Base-by-base conservation (phyloP, 1,140 invertebrate genomes). In the Panagrolaimus sp. region DNA sequence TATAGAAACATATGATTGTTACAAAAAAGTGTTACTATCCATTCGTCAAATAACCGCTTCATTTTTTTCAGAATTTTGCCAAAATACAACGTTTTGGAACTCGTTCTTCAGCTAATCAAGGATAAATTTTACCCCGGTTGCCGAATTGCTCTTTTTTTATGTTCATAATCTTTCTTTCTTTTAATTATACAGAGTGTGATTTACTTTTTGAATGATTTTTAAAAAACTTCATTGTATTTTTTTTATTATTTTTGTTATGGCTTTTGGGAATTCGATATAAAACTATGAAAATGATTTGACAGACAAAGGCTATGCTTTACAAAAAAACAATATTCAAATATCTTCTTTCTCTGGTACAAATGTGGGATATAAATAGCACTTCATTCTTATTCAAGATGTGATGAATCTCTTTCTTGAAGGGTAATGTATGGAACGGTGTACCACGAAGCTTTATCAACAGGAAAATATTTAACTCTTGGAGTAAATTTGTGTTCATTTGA, bases 11-110 rank as follows among this genome's bases (percentile, higher is more conserved):
- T n/a, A n/a, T n/a, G n/a, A n/a, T n/a, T n/a, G n/a, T n/a, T n/a
- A n/a, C n/a, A n/a, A n/a, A n/a, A n/a, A n/a, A n/a, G n/a, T n/a
- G n/a, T n/a, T n/a, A n/a, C n/a, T n/a, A n/a, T n/a, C n/a, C n/a
- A n/a, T n/a, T n/a, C n/a, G n/a, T n/a, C n/a, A n/a, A n/a, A n/a
- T n/a, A n/a, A n/a, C n/a, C n/a, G n/a, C n/a, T n/a, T n/a, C n/a
- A n/a, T n/a, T n/a, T n/a, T 25, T 70, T 76, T 46, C 67, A 78
- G 78, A 82, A 79, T 63, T 76, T 64, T 47, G 78, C 79, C 51
- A 69, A 72, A 31, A 66, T 79, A 14, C 78, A 79, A 65, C 79
- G 78, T 46, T 79, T 79, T 72, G 66, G 48, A 16, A 75, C 63
- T 46, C 51, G 69, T 20, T 11, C 14, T 23, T 68, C 73, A 16